These are phyloP conservation scores for Chirona hameri DNA, from an alignment of 2,888 invertebrate species.

Conservation along the genomic window DNA sequence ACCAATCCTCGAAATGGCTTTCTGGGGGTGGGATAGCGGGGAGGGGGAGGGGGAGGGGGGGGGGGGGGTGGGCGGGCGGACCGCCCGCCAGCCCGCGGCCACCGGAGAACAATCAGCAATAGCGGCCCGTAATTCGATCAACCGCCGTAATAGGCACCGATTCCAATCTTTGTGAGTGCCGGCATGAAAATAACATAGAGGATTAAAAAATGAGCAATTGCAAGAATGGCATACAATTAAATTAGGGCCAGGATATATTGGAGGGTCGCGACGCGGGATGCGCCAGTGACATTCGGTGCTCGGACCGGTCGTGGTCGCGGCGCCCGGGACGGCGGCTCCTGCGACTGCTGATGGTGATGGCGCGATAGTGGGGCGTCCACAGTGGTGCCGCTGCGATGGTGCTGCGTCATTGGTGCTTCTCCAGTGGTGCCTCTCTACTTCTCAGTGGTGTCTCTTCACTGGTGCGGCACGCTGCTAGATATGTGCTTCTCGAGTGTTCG, in stretches of 20 bases:
- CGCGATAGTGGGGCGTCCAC: not conserved
- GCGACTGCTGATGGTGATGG: not conserved
- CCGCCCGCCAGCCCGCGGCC: not conserved
- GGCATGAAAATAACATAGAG: slow-evolving; percentile 26
- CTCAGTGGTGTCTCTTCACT: too few relatives aligned
- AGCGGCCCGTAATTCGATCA: slow-evolving; percentile 22
- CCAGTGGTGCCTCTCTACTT: too few relatives aligned
- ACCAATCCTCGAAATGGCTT: not conserved
- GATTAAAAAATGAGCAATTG: slow-evolving; percentile 28
- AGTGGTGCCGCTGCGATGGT: too few relatives aligned
- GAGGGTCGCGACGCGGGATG: not conserved
- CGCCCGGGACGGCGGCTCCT: too few relatives aligned
- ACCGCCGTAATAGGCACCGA: not conserved
- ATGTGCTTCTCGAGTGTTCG: too few relatives aligned
- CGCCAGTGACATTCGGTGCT: not conserved
- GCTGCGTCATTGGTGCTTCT: too few relatives aligned
- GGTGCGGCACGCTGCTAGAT: too few relatives aligned
- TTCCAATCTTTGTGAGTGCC: slow-evolving; percentile 26
- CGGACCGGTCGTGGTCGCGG: not conserved
- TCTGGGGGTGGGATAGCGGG: not conserved
- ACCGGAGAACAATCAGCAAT: not conserved
- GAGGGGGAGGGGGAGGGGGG: not conserved
- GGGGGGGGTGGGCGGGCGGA: not conserved
- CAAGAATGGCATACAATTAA: slow-evolving; percentile 28
- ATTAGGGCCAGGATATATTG: slow-evolving; percentile 6